Percentiles rank a stretch among this genome's conserved stretches.
These are phyloP conservation scores for Uropetala carovei DNA, from an alignment of 2,888 invertebrate species.

Conservation along the genomic window DNA sequence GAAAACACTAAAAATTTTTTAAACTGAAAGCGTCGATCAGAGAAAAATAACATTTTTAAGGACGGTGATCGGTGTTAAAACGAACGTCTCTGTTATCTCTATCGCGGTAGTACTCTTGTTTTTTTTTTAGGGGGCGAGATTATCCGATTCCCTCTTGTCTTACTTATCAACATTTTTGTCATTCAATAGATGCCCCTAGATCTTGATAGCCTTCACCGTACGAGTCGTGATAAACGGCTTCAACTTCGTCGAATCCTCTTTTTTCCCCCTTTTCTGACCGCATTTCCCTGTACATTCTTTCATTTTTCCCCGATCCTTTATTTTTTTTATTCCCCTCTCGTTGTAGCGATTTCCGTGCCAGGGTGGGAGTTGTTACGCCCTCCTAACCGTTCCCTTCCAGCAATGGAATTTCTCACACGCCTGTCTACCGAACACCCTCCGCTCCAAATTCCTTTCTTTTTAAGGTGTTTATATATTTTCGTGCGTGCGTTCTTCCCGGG, in stretches of 20 bases:
- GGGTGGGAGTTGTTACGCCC: neutral
- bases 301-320: neutral
- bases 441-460: neutral
- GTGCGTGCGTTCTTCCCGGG: neutral
- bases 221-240: neutral
- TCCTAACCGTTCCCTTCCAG: neutral
- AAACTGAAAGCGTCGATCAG: too few relatives aligned
- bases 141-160: neutral
- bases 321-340: neutral
- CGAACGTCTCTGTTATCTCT: neutral
- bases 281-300: neutral
- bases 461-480: neutral
- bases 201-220: neutral
- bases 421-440: neutral
- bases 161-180: neutral
- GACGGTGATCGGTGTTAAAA: too few relatives aligned
- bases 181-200: neutral
- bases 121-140: neutral
- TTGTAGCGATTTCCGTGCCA: constrained; percentile 7
- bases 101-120: neutral
- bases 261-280: neutral
- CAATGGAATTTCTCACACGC: constrained; percentile 7
- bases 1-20: too few relatives aligned
- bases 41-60: too few relatives aligned
- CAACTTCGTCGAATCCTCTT: neutral